phyloP scores from a whole-genome alignment of 2,797 vertebrate genomes.

The Amniataba percoides region DNA sequence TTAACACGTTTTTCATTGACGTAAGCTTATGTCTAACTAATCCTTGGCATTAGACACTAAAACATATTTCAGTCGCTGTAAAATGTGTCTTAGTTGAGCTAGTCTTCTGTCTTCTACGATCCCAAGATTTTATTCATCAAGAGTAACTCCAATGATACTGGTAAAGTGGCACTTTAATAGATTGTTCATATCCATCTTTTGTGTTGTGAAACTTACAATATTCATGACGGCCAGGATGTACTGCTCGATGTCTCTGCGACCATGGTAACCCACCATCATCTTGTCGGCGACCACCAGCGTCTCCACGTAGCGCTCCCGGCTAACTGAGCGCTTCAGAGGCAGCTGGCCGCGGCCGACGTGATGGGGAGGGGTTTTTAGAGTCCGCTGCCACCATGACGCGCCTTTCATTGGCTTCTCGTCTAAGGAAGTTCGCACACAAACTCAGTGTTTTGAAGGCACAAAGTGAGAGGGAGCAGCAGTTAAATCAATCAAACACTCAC shows the following conservation, averaged over 20 bases:
- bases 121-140: neutral
- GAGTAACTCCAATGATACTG: neutral
- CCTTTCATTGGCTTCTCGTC: conserved; percentile 96
- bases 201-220: conserved; percentile 98
- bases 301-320: conserved; percentile 96
- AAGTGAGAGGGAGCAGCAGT: neutral
- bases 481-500: neutral
- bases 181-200: conserved; percentile 43
- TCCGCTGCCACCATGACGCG: conserved; percentile 93
- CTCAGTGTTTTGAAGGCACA: neutral
- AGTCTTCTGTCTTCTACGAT: conserved; percentile 13
- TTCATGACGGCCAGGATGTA: conserved; percentile 99
- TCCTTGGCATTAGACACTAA: neutral
- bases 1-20: neutral
- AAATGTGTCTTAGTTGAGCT: neutral
- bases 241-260: conserved; percentile 97
- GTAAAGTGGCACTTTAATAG: neutral
- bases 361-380: conserved; percentile 90
- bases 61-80: conserved; percentile 5
- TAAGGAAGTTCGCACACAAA: conserved; percentile 62
- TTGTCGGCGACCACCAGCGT: conserved; percentile 98
- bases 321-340: conserved; percentile 96
- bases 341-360: conserved; percentile 92
- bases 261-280: conserved; percentile 99
- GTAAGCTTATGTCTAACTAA: neutral